Conservation (phyloP, 2,888 invertebrate genomes). For the Hanleya hanleyi region DNA sequence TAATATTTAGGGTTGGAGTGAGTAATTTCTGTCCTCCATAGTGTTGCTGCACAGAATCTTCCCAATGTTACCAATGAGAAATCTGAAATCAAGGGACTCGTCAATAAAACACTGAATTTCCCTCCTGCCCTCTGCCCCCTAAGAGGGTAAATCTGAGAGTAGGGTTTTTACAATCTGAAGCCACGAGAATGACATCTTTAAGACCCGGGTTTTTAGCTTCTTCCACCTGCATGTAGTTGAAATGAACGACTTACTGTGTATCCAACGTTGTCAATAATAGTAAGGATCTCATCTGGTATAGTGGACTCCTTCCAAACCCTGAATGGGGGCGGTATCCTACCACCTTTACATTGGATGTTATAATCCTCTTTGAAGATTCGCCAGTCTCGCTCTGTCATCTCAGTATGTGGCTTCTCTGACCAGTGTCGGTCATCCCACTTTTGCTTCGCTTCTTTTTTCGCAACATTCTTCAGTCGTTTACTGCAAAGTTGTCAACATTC, state of each 20-base stretch:
- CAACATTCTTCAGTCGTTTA: conserved; percentile 88
- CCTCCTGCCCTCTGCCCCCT: not conserved
- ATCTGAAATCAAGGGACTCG: not conserved
- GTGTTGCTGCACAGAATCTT: not conserved
- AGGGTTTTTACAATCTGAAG: too few relatives aligned
- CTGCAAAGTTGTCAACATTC: too few relatives aligned
- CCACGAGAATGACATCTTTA: too few relatives aligned
- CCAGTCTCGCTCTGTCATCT: conserved; percentile 99
- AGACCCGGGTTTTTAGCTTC: too few relatives aligned
- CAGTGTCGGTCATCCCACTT: conserved; percentile 99
- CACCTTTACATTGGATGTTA: conserved; percentile 98
- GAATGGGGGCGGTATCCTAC: conserved; percentile 96
- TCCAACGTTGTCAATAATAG: conserved; percentile 94
- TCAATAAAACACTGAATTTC: not conserved
- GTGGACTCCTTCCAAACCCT: conserved; percentile 93
- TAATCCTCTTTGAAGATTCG: conserved; percentile 99
- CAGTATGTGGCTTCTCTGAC: conserved; percentile 93
- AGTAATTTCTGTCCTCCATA: not conserved
- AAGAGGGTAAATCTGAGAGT: too few relatives aligned
- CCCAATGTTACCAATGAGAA: too few relatives aligned
- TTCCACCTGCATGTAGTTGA: too few relatives aligned
- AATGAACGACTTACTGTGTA: conserved; percentile 79
- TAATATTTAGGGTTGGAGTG: not conserved
- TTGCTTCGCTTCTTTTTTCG: conserved; percentile 97
- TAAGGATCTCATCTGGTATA: conserved; percentile 91